Conservation (phyloP, 2,113 vertebrate species). For the Corvus moneduloides region DNA sequence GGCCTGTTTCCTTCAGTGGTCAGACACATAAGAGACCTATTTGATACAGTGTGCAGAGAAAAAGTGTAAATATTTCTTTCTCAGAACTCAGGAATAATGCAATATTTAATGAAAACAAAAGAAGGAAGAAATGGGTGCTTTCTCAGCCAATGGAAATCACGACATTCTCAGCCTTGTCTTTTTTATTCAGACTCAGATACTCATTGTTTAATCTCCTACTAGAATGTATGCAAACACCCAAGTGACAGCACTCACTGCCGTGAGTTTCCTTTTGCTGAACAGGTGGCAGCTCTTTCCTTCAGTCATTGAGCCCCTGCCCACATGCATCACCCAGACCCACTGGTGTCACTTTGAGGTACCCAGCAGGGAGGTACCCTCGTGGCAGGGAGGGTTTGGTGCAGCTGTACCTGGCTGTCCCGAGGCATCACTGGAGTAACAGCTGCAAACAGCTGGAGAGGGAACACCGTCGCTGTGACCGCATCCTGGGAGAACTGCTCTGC, state of each 20-base stretch:
- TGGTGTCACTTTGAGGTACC: background rate
- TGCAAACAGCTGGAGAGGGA: background rate
- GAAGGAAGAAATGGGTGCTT: background rate
- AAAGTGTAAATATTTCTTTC: background rate
- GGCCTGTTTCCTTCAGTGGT: background rate
- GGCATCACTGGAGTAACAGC: background rate
- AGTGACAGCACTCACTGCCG: background rate
- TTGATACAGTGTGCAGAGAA: background rate
- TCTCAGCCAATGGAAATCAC: background rate
- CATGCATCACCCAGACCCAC: background rate
- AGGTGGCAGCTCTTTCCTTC: background rate
- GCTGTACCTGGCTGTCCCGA: background rate
- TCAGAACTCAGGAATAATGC: background rate
- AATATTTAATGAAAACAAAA: background rate
- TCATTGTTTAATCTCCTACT: background rate
- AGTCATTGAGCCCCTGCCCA: background rate
- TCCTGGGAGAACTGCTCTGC: background rate
- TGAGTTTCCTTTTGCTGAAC: background rate
- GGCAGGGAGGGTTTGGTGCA: background rate
- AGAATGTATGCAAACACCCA: background rate
- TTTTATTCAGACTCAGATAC: background rate
- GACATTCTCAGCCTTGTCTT: background rate
- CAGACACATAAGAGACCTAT: background rate
- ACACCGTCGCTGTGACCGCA: fast-evolving
- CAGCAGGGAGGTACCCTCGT: fast-evolving